Conservation (phyloP, 2,113 vertebrate species). For the Ariopsis seemanni region DNA sequence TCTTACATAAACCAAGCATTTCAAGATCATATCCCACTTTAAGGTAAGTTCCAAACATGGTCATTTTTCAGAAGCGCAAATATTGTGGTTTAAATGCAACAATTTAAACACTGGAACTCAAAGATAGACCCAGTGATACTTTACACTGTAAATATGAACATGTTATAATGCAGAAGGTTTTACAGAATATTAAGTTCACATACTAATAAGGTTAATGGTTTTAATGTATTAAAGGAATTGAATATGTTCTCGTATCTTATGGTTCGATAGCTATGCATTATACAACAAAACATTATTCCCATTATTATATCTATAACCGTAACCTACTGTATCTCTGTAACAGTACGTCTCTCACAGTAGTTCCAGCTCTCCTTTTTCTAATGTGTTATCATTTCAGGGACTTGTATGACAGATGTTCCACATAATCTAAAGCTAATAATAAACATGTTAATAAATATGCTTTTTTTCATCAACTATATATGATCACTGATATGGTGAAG, state of each 20-base stretch:
- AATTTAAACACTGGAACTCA: background rate
- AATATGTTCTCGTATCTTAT: background rate
- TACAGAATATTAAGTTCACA: background rate
- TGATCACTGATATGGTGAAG: background rate
- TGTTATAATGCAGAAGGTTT: background rate
- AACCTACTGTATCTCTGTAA: background rate
- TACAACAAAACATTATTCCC: too few species aligned
- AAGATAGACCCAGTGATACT: background rate
- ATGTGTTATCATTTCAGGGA: background rate
- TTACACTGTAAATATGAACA: background rate
- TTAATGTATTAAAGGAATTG: background rate
- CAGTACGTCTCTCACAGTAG: background rate
- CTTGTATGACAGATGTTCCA: background rate
- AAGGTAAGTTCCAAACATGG: constrained; percentile 30
- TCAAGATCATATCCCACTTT: constrained; percentile 10
- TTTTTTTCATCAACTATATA: background rate
- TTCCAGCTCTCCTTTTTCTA: background rate
- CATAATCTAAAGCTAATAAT: background rate
- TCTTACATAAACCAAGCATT: background rate
- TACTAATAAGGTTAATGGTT: background rate
- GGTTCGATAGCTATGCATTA: too few species aligned
- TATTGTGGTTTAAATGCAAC: background rate
- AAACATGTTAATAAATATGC: background rate
- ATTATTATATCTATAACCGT: too few species aligned
- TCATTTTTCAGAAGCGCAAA: background rate